Base-by-base conservation (phyloP, 2,888 invertebrate species). In the Tinea semifulvella region DNA sequence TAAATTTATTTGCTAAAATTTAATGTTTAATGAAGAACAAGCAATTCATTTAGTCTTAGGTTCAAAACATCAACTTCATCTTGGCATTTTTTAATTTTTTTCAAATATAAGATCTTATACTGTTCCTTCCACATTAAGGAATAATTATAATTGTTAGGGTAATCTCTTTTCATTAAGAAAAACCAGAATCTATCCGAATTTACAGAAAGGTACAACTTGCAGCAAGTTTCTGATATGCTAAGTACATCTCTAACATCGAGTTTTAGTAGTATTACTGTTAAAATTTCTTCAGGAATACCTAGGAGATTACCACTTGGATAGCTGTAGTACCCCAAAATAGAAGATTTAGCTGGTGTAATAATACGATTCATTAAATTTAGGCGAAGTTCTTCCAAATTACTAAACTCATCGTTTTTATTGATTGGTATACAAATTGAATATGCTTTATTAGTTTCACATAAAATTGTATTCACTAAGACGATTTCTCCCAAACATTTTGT, bases 101-200 rank as follows among this genome's bases (percentile, higher is more conserved):
- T n/a, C n/a, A n/a, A 26, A 52, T 62, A 62, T 3, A 50, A 48
- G 44, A 56, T 51, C 44, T 50, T 56, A 47, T 66, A 65, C 45
- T 47, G 48, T 19, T 50, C 50, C 11, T 47, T 48, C 59, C 60
- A 61, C 43, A 49, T 48, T 36, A 22, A 47, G 13, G 3, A 2
- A 1, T 47, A 53, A 46, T 44, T 48, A 48, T 54, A 51, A 48
- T 49, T 46, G 43, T 47, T 49, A 10, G 53, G 46, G 49, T 63
- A 65, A 57, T 66, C 66, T 48, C 64, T 55, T 42, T 48, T 55
- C 31, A 49, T 61, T 46, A 67, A 54, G 18, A 45, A 50, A 19
- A 43, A 54, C 66, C 66, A 65, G 17, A 65, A 50, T n/a, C 50
- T 47, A 46, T 62, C 58, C 19, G 56, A 51, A 42, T 56, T 55